A percentile compares a stretch with the other conserved stretches of the same genome.
phyloP scores from a whole-genome alignment of 92 coral and sea anemone species.

The Porites divaricata region DNA sequence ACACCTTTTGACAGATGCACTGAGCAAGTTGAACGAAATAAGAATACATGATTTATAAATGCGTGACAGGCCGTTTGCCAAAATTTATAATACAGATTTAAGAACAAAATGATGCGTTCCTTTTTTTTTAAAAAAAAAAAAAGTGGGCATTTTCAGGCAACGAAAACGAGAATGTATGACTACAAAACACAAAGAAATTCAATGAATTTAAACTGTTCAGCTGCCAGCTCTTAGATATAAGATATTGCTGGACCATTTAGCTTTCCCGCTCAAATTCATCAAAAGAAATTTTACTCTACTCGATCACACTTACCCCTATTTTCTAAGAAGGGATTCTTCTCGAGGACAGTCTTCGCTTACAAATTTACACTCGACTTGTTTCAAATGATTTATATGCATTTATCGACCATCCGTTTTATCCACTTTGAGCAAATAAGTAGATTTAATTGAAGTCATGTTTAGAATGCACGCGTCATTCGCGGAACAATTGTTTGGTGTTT shows the following conservation, averaged over 20 bases:
- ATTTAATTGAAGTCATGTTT: conserved; percentile 30
- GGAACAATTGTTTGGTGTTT: conserved; percentile 1
- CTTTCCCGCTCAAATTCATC: background rate
- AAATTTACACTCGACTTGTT: background rate
- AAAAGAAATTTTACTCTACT: background rate
- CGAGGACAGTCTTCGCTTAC: background rate
- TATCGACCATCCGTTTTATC: conserved; percentile 14
- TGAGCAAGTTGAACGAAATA: background rate
- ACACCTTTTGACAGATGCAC: background rate
- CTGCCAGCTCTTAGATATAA: too few relatives aligned
- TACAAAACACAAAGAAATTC: background rate
- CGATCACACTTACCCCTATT: background rate
- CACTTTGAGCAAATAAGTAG: conserved; percentile 14
- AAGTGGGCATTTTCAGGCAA: background rate
- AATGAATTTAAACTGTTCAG: background rate
- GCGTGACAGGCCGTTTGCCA: too few relatives aligned
- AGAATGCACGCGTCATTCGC: conserved; percentile 13
- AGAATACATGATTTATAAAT: background rate
- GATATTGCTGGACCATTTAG: background rate
- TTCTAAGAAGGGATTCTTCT: background rate
- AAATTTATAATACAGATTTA: too few relatives aligned
- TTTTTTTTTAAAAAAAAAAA: background rate
- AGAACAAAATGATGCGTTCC: too few relatives aligned
- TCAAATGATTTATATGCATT: background rate
- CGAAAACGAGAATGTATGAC: background rate